Evolutionary conservation across 2,888 invertebrate genomes (phyloP), one percentile per base, ranked within the genome.

Genomic region (Melinaea menophilus): DNA sequence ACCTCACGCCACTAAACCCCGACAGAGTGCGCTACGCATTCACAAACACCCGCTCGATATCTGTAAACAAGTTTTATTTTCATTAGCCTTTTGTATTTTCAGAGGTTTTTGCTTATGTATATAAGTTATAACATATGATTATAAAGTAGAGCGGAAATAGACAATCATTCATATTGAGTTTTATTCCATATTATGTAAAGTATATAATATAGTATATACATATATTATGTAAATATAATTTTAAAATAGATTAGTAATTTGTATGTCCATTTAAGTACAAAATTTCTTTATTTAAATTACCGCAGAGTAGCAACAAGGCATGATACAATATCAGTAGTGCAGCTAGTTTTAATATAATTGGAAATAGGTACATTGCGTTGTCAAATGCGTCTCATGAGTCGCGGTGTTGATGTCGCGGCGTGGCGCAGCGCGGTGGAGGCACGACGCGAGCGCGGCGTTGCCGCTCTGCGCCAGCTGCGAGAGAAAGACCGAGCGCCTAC

Each of bases 401-500:
- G 73, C 71, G 73, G 75, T 72, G 77, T 72, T 79, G 71, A 76
- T 72, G 75, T 71, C 75, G 76, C 75, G 73, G 72, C 69, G 71
- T 70, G 70, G 67, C 69, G 77, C 79, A 71, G 77, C 76, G 81
- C 81, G 81, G 83, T 78, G 80, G 78, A 69, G 73, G 74, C 77
- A 74, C 75, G 73, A 74, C 73, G 79, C 72, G 66, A 65, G 71
- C 65, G 88, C 88, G 86, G 81, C 85, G 90, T 90, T 90, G 90
- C 89, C 89, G 79, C 82, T 80, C 72, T 78, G 84, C 88, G 87
- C 89, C 90, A 88, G 88, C 90, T 90, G 90, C 88, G 88, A 90
- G 88, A 88, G 89, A 88, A 88, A 89, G 85, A 90, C 85, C 83
- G 84, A 82, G 85, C 85, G 88, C 87, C 85, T 89, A 90, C 90